phyloP scores from a whole-genome alignment of 2,113 vertebrate species.

The Xenopus laevis region DNA sequence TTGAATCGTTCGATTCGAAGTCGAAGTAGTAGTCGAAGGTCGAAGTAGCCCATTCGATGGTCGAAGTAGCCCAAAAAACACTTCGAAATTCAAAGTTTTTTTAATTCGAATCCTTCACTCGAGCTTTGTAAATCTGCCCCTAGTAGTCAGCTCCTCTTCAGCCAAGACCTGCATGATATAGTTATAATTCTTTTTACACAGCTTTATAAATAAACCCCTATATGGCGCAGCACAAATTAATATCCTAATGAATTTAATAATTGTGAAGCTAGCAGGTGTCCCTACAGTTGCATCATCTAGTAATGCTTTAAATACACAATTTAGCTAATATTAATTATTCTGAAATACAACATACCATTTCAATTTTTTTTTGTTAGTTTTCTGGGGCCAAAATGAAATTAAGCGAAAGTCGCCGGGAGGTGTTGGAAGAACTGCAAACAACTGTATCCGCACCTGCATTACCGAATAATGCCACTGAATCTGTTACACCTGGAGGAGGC shows the following conservation, averaged over 20 bases:
- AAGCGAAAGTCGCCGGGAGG: constrained; percentile 86
- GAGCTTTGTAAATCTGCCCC: too few relatives aligned
- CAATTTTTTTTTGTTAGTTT: constrained; percentile 48
- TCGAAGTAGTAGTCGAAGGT: too few relatives aligned
- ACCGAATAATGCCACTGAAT: constrained; percentile 78
- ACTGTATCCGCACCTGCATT: constrained; percentile 68
- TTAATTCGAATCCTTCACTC: too few relatives aligned
- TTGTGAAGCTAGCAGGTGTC: constrained; percentile 68
- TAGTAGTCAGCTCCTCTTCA: too few relatives aligned
- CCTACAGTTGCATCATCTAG: constrained; percentile 46
- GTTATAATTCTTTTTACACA: too few relatives aligned
- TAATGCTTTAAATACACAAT: neutral
- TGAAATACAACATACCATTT: constrained; percentile 43
- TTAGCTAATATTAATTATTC: constrained; percentile 37
- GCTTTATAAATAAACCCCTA: too few relatives aligned
- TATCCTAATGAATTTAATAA: constrained; percentile 61
- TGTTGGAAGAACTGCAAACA: constrained; percentile 77
- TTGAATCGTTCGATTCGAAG: too few relatives aligned
- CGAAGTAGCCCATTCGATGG: too few relatives aligned
- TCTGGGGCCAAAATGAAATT: constrained; percentile 63
- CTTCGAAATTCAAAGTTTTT: too few relatives aligned
- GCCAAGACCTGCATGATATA: too few relatives aligned
- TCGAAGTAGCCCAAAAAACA: too few relatives aligned
- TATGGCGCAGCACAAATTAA: constrained; percentile 4
- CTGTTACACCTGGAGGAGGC: constrained; percentile 68